Evolutionary conservation across 2,888 invertebrate genomes (phyloP), one percentile per base, ranked within the genome.

Genomic region (Tipula confusa): DNA sequence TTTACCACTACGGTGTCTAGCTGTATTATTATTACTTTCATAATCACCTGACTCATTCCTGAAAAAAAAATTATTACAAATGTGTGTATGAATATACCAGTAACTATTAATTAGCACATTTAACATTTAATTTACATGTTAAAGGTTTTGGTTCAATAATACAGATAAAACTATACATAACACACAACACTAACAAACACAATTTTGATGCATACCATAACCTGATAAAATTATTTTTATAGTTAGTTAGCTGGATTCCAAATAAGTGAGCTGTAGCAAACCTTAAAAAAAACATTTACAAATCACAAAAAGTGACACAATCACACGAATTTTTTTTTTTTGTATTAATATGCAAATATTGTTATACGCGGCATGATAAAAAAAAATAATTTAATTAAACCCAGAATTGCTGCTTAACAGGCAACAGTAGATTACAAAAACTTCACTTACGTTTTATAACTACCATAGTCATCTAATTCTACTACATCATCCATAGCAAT

Each of bases 131-230:
- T 64, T 9, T 64, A 64, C 64, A 64, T 64, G 3, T 43, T 31
- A 5, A n/a, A n/a, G n/a, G 31, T 31, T 43, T 64, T 24, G n/a
- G n/a, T 64, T 64, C 15, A 24, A 64, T 24, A 64, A 11, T 9
- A 64, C 24, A 64, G n/a, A n/a, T 2, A 24, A 64, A 18, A 64
- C 64, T 24, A 24, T 4, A 48, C 5, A 48, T 1, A 18, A 64
- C 24, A 64, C 64, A 24, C 36, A 36, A 36, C 9, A 2, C n/a
- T n/a, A 33, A 33, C 15, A n/a, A 6, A 43, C 6, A 24, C 24
- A 64, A 64, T 64, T 64, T 64, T 64, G 64, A 24, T 64, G 64
- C 64, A 64, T 24, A 64, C 64, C 64, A 64, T 24, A 64, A 64
- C 64, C 64, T 24, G 64, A 64, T 64, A 64, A 18, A 9, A 24